phyloP scores from a whole-genome alignment of 2,113 vertebrate species.

The Myotis yumanensis region DNA sequence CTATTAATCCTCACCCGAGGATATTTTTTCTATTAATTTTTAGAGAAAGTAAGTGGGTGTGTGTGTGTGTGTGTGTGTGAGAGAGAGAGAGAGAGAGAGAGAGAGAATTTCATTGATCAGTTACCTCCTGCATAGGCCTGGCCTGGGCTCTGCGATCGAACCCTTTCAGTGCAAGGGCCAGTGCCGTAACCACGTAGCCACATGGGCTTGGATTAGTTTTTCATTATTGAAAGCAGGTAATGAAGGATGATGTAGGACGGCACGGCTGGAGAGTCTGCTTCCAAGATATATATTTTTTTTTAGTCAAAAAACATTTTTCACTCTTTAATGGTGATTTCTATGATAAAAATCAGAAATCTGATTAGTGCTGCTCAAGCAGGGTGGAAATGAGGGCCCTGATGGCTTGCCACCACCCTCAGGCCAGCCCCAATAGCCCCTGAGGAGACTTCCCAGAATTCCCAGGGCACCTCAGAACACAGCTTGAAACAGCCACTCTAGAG shows the following conservation, averaged over 20 bases:
- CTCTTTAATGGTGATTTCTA: background rate
- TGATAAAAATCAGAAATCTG: background rate
- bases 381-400: background rate
- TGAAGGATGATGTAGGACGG: conserved; percentile 68
- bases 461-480: background rate
- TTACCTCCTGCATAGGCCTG: too few relatives aligned
- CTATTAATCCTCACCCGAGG: too few relatives aligned
- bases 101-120: too few relatives aligned
- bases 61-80: too few relatives aligned
- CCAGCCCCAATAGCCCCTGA: background rate
- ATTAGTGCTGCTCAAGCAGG: background rate
- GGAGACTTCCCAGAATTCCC: background rate
- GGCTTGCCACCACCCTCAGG: background rate
- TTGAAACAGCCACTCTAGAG: conserved; percentile 46
- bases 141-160: too few relatives aligned
- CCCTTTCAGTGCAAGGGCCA: too few relatives aligned
- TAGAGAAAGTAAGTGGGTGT: too few relatives aligned
- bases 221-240: conserved; percentile 63
- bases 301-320: background rate
- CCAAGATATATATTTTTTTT: background rate
- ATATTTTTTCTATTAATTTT: too few relatives aligned
- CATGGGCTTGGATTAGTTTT: background rate
- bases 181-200: too few relatives aligned
- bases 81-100: too few relatives aligned
- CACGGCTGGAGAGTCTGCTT: background rate